phyloP scores from a whole-genome alignment of 2,888 invertebrate genomes.

The Autographa gamma region DNA sequence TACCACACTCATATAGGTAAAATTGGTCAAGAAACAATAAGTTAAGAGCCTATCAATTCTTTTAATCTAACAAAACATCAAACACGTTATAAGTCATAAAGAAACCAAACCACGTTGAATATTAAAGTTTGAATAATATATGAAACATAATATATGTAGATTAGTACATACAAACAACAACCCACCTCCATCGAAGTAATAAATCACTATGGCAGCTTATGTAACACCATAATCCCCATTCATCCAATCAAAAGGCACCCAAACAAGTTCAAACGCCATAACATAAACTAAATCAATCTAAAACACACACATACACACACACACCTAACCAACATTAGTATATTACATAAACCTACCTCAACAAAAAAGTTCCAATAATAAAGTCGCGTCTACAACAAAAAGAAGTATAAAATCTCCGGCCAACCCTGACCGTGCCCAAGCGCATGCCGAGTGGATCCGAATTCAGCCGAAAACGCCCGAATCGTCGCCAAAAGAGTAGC shows the following conservation, averaged over 20 bases:
- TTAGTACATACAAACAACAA: background rate
- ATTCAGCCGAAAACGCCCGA: constrained; percentile 73
- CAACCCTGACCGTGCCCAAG: constrained; percentile 74
- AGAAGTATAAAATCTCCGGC: constrained; percentile 65
- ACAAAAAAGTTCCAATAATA: constrained; percentile 50
- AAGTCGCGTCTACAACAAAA: constrained; percentile 44
- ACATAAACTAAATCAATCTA: constrained; percentile 10
- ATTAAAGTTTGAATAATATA: background rate
- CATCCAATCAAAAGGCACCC: constrained; percentile 10
- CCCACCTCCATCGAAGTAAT: background rate
- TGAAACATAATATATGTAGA: background rate
- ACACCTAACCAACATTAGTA: constrained; percentile 12
- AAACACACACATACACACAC: constrained; percentile 15
- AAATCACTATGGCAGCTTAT: constrained; percentile 4
- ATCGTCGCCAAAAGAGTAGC: constrained; percentile 75
- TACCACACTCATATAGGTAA: too few relatives aligned
- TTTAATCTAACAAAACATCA: too few relatives aligned
- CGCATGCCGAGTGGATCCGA: constrained; percentile 74
- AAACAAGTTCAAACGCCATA: constrained; percentile 9
- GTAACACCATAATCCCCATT: constrained; percentile 1
- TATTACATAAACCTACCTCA: constrained; percentile 58
- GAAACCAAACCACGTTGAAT: background rate
- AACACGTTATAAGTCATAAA: too few relatives aligned
- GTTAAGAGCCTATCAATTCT: too few relatives aligned
- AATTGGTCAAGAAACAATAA: too few relatives aligned